These are phyloP conservation scores for Ophioderma brevispina DNA, from an alignment of 35 echinoderm and acorn worm species.

Conservation along the genomic window DNA sequence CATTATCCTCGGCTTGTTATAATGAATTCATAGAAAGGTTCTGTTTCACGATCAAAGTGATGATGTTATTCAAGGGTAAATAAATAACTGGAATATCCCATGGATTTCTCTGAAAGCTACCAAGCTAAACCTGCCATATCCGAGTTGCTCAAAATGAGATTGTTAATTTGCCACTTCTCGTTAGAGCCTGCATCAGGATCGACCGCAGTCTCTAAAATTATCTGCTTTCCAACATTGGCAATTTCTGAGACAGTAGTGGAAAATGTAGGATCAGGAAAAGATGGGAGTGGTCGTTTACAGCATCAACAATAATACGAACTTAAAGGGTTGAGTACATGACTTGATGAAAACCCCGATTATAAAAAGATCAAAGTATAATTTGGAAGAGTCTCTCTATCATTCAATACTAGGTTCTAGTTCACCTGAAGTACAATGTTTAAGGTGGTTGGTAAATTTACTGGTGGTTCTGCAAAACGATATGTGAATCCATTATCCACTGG, in stretches of 20 bases:
- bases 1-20: constrained; percentile 76
- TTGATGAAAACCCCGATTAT: constrained; percentile 38
- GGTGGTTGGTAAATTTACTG: constrained; percentile 64
- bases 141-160: constrained; percentile 58
- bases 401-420: constrained; percentile 59
- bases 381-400: constrained; percentile 85
- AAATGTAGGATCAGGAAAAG: constrained; percentile 65
- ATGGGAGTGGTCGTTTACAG: constrained; percentile 89
- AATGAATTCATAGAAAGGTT: constrained; percentile 85
- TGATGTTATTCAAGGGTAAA: constrained; percentile 43
- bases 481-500: constrained; percentile 42
- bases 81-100: constrained; percentile 35
- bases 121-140: constrained; percentile 53
- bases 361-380: constrained; percentile 78
- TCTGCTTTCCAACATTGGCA: constrained; percentile 64
- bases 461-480: constrained; percentile 56
- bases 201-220: constrained; percentile 69
- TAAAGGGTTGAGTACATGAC: constrained; percentile 73
- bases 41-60: constrained; percentile 75
- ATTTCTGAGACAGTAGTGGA: constrained; percentile 73
- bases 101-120: constrained; percentile 44
- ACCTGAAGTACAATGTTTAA: constrained; percentile 73
- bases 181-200: constrained; percentile 76
- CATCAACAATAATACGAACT: constrained; percentile 76
- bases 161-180: constrained; percentile 51